Evolutionary conservation across 2,113 vertebrate genomes (phyloP), one percentile per base, ranked within the genome.

Genomic region (Neofelis nebulosa): DNA sequence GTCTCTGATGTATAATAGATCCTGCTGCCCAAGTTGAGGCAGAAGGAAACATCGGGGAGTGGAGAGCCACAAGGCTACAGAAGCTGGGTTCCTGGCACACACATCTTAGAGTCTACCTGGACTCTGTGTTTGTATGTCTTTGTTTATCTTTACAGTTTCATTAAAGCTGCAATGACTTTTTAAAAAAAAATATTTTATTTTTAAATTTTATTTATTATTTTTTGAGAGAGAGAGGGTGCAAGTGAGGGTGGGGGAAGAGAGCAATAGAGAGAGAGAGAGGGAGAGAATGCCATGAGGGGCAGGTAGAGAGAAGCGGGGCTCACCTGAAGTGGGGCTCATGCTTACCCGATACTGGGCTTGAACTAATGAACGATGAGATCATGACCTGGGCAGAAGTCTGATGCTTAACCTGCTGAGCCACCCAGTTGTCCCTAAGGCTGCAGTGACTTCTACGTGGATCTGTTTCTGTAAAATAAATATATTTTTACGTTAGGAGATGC

Each of bases 401-500:
- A 76, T 4, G 41, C 41, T 78, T 15, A 48, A 31, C 14, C 41
- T 31, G 18, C 27, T 48, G 41, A 48, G 74, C 41, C 74, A 78
- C 13, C 4, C 74, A 78, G 74, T 27, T 4, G 1, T 27, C 74
- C 74, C 0, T 84, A 95, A 81, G 50, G 76, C 41, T 78, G 31
- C 31, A 55, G 3, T 91, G 63, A 71, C 9, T 82, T 97, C 80
- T 74, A 21, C 57, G 3, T 76, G 50, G 15, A 61, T 76, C 33
- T 90, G n/a, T 31, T 80, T 84, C 23, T 89, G 31, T 90, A 66
- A 90, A 92, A 73, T 73, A 93, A 57, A 76, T 50, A 5, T 31
- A n/a, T 78, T 97, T 87, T 94, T 92, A 94, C 2, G 0, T 94
- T 92, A 92, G 15, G 81, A 88, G 50, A 80, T 50, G 71, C 14